phyloP scores from a whole-genome alignment of 2,797 vertebrate species.

The Hafferia zeledoni region DNA sequence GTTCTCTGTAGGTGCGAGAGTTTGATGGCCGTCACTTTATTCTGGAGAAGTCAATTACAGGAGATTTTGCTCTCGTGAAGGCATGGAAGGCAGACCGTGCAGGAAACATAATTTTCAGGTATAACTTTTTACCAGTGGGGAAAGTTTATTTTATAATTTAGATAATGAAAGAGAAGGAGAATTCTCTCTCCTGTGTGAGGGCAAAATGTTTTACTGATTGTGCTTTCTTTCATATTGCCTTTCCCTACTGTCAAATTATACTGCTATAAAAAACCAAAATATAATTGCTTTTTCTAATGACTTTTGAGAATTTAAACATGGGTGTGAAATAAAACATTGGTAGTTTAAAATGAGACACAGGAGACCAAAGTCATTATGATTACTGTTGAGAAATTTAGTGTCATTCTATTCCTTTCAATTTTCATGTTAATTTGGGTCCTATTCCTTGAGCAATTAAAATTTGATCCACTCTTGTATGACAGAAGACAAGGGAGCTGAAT shows the following conservation, averaged over 20 bases:
- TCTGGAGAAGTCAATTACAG: slow-evolving; percentile 93
- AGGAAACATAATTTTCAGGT: slow-evolving; percentile 97
- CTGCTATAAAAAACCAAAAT: not conserved
- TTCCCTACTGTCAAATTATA: not conserved
- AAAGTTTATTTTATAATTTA: not conserved
- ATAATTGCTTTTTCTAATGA: not conserved
- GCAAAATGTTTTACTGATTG: not conserved
- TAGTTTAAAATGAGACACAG: not conserved
- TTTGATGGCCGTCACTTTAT: slow-evolving; percentile 91
- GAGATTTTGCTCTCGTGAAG: slow-evolving; percentile 94
- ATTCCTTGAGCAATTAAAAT: not conserved
- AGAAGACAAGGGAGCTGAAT: not conserved
- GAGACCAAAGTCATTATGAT: not conserved
- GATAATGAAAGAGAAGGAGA: not conserved
- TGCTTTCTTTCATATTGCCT: not conserved
- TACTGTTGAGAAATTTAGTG: not conserved
- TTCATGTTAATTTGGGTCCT: not conserved
- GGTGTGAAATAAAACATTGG: not conserved
- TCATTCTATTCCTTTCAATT: not conserved
- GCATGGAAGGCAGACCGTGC: slow-evolving; percentile 96
- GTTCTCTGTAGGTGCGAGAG: slow-evolving; percentile 84
- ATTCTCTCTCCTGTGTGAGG: not conserved
- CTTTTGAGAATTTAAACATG: not conserved
- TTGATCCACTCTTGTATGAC: not conserved
- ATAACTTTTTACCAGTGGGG: not conserved